Conservation (phyloP, 1,140 invertebrate genomes). For the Venturia canescens region DNA sequence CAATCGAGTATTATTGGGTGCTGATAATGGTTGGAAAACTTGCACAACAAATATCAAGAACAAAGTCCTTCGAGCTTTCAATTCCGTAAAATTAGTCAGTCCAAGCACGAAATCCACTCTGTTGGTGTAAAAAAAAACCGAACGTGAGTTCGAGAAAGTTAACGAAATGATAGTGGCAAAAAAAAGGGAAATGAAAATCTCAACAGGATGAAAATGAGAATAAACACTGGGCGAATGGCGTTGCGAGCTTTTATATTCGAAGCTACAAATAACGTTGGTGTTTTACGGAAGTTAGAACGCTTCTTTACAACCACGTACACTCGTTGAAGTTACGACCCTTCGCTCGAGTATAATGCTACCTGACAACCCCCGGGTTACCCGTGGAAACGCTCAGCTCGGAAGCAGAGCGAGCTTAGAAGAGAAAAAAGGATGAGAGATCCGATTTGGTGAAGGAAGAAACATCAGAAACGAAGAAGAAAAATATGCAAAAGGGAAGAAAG, state of each 20-base stretch:
- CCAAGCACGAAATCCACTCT: too few relatives aligned
- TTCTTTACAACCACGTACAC: neutral
- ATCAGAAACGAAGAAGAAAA: slow-evolving; percentile 37
- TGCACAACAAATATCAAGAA: too few relatives aligned
- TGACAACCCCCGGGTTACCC: neutral
- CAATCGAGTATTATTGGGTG: too few relatives aligned
- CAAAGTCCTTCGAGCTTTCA: too few relatives aligned
- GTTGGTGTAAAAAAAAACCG: too few relatives aligned
- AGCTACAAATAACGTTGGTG: neutral
- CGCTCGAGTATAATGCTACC: neutral
- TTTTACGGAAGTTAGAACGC: neutral
- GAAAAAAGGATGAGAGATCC: neutral
- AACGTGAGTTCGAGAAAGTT: too few relatives aligned
- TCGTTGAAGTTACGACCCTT: neutral
- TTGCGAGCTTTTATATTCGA: neutral
- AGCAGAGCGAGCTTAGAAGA: neutral
- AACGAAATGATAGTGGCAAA: too few relatives aligned
- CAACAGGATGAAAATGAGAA: neutral
- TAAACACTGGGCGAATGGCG: neutral
- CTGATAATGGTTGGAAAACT: too few relatives aligned
- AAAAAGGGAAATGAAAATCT: too few relatives aligned
- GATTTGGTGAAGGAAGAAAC: neutral
- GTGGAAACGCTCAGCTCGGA: neutral
- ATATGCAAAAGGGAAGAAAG: slow-evolving; percentile 16
- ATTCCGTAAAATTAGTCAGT: too few relatives aligned